Conservation (phyloP, 2,113 vertebrate species). For the Garra rufa region DNA sequence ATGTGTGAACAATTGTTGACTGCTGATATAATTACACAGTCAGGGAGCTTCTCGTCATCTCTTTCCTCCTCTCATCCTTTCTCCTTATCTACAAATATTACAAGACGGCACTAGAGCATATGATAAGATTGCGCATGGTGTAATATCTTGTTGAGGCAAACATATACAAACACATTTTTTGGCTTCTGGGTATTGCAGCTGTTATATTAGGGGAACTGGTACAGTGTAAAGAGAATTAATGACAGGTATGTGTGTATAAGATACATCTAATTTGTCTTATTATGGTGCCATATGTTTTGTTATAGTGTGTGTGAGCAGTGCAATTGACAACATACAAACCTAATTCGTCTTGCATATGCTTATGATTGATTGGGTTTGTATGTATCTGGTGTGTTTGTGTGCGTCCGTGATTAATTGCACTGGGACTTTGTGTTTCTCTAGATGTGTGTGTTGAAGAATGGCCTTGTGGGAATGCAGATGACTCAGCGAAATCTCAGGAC, state of each 20-base stretch:
- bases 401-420: slow-evolving; percentile 41
- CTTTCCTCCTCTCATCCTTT: background rate
- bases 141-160: background rate
- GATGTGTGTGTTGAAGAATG: slow-evolving; percentile 79
- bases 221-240: slow-evolving; percentile 27
- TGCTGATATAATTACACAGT: slow-evolving; percentile 42
- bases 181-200: slow-evolving; percentile 6
- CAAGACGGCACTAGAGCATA: background rate
- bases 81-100: background rate
- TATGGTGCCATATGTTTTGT: background rate
- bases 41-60: background rate
- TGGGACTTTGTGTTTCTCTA: slow-evolving; percentile 61
- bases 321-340: background rate
- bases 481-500: slow-evolving; percentile 73
- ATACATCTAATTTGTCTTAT: background rate
- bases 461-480: slow-evolving; percentile 77
- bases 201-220: background rate
- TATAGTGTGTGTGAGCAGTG: background rate
- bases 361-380: background rate
- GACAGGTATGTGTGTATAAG: background rate
- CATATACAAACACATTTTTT: background rate
- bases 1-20: slow-evolving; percentile 27
- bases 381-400: background rate
- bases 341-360: background rate
- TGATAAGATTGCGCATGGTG: slow-evolving; percentile 23